Conservation (phyloP, 2,113 vertebrate species). For the Pristiophorus japonicus region DNA sequence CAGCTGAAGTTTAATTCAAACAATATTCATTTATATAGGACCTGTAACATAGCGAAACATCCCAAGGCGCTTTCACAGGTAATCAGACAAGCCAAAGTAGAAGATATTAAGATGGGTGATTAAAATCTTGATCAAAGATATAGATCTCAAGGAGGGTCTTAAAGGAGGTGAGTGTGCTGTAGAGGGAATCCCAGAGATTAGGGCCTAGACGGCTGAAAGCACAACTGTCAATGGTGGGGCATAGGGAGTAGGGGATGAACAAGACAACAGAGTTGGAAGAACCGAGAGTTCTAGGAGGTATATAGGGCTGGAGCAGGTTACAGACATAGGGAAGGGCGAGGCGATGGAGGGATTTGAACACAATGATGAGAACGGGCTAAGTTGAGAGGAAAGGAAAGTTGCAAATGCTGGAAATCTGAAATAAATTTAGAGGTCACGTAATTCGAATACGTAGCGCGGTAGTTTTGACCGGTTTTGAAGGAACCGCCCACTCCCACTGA, state of each 20-base stretch:
- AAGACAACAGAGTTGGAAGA: not conserved
- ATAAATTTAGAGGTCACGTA: not conserved
- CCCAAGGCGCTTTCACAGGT: not conserved
- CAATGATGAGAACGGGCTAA: not conserved
- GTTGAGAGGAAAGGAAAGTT: not conserved
- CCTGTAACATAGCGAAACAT: not conserved
- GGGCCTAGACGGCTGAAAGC: not conserved
- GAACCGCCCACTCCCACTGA: no score
- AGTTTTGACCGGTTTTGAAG: no score
- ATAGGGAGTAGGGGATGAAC: not conserved
- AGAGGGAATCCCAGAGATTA: not conserved
- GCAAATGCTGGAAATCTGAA: not conserved
- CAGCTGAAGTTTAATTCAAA: not conserved
- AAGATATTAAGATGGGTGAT: not conserved
- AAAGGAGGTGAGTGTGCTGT: not conserved
- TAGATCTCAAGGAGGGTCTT: not conserved
- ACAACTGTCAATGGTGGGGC: not conserved
- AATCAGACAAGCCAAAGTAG: not conserved
- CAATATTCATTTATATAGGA: not conserved
- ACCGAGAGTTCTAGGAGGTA: not conserved
- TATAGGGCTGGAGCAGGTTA: not conserved
- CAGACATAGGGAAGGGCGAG: not conserved
- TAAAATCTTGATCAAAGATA: not conserved
- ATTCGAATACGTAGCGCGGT: no score
- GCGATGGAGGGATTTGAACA: not conserved